Evolutionary conservation across 2,888 invertebrate genomes (phyloP), one percentile per base, ranked within the genome.

Genomic region (Clusia tigrina): DNA sequence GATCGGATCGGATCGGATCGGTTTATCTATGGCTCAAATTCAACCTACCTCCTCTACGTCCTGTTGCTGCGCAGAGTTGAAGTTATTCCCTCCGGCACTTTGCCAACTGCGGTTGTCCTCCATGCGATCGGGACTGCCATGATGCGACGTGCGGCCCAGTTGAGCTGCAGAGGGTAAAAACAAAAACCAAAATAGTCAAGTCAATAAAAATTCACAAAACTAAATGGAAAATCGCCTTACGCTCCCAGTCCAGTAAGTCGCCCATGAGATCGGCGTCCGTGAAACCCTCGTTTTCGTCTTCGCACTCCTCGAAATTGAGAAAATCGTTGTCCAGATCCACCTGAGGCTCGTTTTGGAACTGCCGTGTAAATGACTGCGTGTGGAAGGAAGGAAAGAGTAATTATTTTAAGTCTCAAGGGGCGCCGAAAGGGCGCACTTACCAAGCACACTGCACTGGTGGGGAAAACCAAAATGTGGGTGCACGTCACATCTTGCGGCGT

Each of bases 401-500:
- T 37, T 1, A 52, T 22, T 53, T 17, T 24, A 56, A 2, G 20
- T 38, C n/a, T 10, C 42, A 32, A 32, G 32, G 32, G 32, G 12
- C 32, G 12, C 32, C 23, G 42, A 42, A 42, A 32, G 12, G 32
- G 12, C 32, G 32, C 32, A 32, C 77, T 74, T 81, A 92, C 92
- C 89, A 94, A 94, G 64, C 96, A 94, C 62, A 94, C 94, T 51
- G 96, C 96, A 65, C 95, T 97, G 46, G 97, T 98, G 56, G 98
- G 98, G 86, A 99, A 98, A 72, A 98, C 98, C 73, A 99, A 89
- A 72, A 99, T 98, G 83, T 99, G 99, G 64, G 98, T 98, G 82
- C 95, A 95, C 62, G 96, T 94, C 68, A 96, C 95, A 85, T 99
- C 98, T 69, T 96, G 90, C 5, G 98, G 98, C 65, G 98, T 98